Evolutionary conservation across 1,140 invertebrate genomes (phyloP).

Genomic region (Magallana gigas): DNA sequence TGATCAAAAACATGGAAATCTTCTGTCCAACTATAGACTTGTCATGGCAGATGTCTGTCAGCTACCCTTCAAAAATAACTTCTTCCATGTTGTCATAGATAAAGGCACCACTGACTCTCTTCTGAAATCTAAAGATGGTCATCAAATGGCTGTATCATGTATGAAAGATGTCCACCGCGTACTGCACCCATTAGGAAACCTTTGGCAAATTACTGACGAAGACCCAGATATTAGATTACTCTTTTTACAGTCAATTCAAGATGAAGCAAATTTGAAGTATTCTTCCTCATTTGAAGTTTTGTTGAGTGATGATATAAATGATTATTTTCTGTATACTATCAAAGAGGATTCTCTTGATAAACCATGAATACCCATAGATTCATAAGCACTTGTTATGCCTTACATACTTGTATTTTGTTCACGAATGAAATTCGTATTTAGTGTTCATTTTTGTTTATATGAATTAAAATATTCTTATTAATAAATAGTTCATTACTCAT

Average conservation of each 20-base stretch:
- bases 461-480: too few species aligned
- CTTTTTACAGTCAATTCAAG: slow-evolving; percentile 51
- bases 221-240: slow-evolving; percentile 66
- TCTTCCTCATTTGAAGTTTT: slow-evolving; percentile 13
- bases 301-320: slow-evolving; percentile 7
- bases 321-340: slow-evolving; percentile 18
- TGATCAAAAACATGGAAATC: slow-evolving; percentile 13
- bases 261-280: not conserved
- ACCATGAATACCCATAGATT: not conserved
- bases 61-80: slow-evolving; percentile 57
- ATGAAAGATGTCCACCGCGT: slow-evolving; percentile 58
- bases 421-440: too few species aligned
- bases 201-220: slow-evolving; percentile 72
- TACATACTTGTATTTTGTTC: too few species aligned
- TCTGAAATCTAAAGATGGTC: slow-evolving; percentile 63
- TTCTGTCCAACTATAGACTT: slow-evolving; percentile 32
- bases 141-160: slow-evolving; percentile 45
- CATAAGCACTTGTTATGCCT: too few species aligned
- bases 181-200: slow-evolving; percentile 54
- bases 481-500: too few species aligned
- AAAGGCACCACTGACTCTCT: slow-evolving; percentile 72
- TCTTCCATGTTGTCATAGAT: slow-evolving; percentile 66
- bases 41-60: slow-evolving; percentile 57
- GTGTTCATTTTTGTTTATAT: too few species aligned
- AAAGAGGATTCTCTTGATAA: not conserved